Percentiles rank a stretch among this genome's conserved stretches.
phyloP scores from a whole-genome alignment of 1,140 invertebrate genomes.

The Anastrepha ludens region DNA sequence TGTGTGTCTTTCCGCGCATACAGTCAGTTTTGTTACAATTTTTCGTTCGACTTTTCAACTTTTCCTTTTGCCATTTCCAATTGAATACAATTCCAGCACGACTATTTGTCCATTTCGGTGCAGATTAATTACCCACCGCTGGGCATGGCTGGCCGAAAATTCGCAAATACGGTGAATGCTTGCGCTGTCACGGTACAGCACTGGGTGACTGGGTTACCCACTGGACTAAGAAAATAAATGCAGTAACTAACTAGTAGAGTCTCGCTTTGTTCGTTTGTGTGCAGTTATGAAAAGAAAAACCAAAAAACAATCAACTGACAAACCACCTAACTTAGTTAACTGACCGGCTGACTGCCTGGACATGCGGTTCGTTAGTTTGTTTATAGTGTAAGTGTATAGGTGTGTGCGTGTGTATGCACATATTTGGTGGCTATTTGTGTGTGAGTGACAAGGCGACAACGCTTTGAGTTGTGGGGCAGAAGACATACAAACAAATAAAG shows the following conservation, averaged over 20 bases:
- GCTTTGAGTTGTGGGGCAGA: neutral
- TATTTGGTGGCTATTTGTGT: neutral
- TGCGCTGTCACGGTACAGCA: neutral
- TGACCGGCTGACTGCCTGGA: neutral
- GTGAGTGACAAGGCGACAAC: neutral
- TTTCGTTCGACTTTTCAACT: neutral
- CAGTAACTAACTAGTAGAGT: neutral
- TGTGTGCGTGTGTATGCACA: neutral
- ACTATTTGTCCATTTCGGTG: constrained; percentile 34
- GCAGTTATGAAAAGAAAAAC: neutral
- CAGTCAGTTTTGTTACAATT: neutral
- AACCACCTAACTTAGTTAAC: neutral
- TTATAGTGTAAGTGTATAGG: neutral
- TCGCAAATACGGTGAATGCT: neutral
- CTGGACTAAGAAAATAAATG: neutral
- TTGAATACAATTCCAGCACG: constrained; percentile 36
- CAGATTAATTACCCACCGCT: constrained; percentile 47
- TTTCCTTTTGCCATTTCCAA: neutral
- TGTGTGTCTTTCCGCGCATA: constrained; percentile 11
- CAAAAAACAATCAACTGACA: neutral
- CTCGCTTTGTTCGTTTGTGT: neutral
- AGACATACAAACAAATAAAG: neutral
- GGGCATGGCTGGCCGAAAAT: constrained; percentile 14
- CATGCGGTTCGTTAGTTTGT: neutral
- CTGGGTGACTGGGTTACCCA: constrained; percentile 39